Evolutionary conservation across 1,140 invertebrate genomes (phyloP).

Genomic region (Drosophila erecta): DNA sequence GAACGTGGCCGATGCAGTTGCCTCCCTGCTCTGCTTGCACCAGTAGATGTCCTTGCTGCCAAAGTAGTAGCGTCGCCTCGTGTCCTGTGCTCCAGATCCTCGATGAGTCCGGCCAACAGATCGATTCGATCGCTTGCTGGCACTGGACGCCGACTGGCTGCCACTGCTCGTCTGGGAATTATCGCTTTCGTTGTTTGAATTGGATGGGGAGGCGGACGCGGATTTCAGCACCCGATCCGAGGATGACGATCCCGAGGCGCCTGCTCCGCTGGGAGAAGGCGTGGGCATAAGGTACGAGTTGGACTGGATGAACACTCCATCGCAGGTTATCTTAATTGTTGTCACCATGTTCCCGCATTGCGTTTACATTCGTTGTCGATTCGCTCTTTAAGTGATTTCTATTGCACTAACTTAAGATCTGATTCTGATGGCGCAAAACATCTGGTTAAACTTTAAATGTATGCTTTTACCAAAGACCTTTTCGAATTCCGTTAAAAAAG

Average conservation of each 20-base stretch:
- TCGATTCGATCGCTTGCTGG: conserved; percentile 32
- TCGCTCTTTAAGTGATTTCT: background rate
- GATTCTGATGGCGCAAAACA: conserved; percentile 1
- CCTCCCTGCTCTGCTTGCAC: conserved; percentile 71
- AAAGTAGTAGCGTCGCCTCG: conserved; percentile 67
- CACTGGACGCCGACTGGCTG: conserved; percentile 47
- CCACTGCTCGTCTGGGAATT: conserved; percentile 69
- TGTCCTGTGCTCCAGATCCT: conserved; percentile 34
- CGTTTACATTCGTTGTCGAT: conserved; percentile 11
- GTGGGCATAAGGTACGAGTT: conserved; percentile 79
- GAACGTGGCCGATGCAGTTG: background rate
- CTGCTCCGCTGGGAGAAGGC: conserved; percentile 2
- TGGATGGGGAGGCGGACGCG: conserved; percentile 4
- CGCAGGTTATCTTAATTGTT: conserved; percentile 84
- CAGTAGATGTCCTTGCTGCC: conserved; percentile 78
- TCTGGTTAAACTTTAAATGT: background rate
- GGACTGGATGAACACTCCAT: conserved; percentile 84
- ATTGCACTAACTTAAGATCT: background rate
- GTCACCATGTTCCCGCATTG: conserved; percentile 76
- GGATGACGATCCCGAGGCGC: conserved; percentile 12
- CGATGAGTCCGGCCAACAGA: conserved; percentile 6
- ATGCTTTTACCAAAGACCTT: too few relatives aligned
- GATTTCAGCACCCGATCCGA: conserved; percentile 9
- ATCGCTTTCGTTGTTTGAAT: conserved; percentile 65
- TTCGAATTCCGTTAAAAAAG: too few relatives aligned